Evolutionary conservation across 2,113 vertebrate species (phyloP), one percentile per base, ranked within the genome.

Genomic region (Callaeas wilsoni): DNA sequence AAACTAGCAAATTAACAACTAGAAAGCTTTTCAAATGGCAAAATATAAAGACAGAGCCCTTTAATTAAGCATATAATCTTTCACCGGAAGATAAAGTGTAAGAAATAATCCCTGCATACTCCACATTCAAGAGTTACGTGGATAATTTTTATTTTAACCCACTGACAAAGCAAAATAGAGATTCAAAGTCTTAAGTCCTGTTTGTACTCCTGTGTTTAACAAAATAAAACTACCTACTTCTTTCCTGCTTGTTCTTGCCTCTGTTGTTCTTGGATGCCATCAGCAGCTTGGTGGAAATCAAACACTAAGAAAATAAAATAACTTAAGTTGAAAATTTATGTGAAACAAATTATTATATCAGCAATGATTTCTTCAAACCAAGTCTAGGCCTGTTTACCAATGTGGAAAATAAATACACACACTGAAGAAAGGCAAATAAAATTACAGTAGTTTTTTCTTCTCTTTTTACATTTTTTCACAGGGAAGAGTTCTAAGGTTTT

Each of bases 221-320:
- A 89, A 91, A 90, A 88, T 15, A 88, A 75, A 84, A 84, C 42
- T 35, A 94, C 99, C 96, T 99, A 99, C 99, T 99, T 99, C 97
- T 99, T 99, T 97, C 99, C 99, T 55, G 98, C 99, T 98, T 99
- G 99, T 87, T 99, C 99, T 98, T 99, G 98, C 81, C 99, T 99
- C 98, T 99, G 98, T 85, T 99, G 99, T 96, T 99, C 99, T 96
- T 99, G 99, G 97, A 99, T 99, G 82, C 99, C 98, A 97, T 99
- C 99, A 90, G 99, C 99, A 27, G 99, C 99, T 98, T 99, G 99
- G 97, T 99, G 99, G 96, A 99, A 99, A 98, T 99, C 99, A 98
- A 99, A 99, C 81, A 99, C 99, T 99, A 98, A 59, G 67, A 94
- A 97, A 95, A 96, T 81, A 98, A 94, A 94, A 60, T 91, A 96